A percentile compares a stretch with the other conserved stretches of the same genome.
These are phyloP conservation scores for Megamerina dolium DNA, from an alignment of 2,888 invertebrate species.

Conservation along the genomic window DNA sequence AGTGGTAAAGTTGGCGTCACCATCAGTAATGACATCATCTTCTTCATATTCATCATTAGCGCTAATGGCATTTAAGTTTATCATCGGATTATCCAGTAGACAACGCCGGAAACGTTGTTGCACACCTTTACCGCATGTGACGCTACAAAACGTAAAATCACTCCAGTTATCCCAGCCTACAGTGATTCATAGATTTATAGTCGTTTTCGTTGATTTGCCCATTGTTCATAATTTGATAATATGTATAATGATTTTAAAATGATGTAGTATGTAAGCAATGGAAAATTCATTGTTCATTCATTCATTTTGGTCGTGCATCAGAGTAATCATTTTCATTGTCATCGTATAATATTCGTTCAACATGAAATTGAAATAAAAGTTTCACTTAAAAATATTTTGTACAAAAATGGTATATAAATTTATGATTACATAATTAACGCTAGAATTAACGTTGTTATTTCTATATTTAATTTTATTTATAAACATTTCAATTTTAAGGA, in stretches of 20 bases:
- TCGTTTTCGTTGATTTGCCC: no score
- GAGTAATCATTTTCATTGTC: constrained; percentile 6
- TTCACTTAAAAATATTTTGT: no score
- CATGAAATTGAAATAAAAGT: no score
- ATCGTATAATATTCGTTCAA: constrained; percentile 2
- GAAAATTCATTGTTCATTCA: no score
- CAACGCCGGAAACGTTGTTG: constrained; percentile 49
- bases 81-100: constrained; percentile 46
- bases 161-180: constrained; percentile 50
- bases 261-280: no score
- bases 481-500: no score
- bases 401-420: no score
- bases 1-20: no score
- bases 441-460: no score
- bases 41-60: constrained; percentile 25
- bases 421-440: no score
- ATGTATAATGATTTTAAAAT: background rate
- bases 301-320: no score
- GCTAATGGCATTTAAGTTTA: constrained; percentile 43
- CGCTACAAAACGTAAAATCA: constrained; percentile 48
- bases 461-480: no score
- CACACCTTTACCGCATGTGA: constrained; percentile 49
- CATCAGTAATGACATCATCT: constrained; percentile 23
- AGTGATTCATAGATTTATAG: background rate
- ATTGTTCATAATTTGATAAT: background rate